Percentiles rank a stretch among this genome's conserved stretches.
Evolutionary conservation across 2,113 vertebrate genomes (phyloP).

Genomic region (Amazona guildingii): DNA sequence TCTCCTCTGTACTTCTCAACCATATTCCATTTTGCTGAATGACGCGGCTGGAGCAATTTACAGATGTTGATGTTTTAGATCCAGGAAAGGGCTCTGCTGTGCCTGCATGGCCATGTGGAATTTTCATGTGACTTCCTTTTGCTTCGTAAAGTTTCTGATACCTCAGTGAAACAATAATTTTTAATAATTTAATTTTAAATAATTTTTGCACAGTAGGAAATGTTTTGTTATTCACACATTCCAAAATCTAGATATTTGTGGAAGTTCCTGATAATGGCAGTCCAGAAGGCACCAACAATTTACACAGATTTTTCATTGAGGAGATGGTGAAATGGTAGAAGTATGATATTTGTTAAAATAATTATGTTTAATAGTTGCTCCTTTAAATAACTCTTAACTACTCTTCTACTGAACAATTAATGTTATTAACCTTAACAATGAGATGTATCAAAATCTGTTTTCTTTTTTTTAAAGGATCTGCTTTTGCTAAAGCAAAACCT

Average conservation of each 20-base stretch:
- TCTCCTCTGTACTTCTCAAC: not conserved
- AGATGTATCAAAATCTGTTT: not conserved
- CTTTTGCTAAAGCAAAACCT: conserved; percentile 98
- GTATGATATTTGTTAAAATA: not conserved
- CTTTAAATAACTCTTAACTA: not conserved
- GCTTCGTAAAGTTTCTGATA: not conserved
- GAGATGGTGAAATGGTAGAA: not conserved
- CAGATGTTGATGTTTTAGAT: not conserved
- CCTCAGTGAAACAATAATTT: not conserved
- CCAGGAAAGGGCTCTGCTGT: not conserved
- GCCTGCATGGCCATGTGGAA: accelerated
- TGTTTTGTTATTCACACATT: not conserved
- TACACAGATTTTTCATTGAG: not conserved
- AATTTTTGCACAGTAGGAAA: not conserved
- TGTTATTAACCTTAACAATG: not conserved
- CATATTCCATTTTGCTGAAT: not conserved
- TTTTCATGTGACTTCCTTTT: not conserved
- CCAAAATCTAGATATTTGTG: not conserved
- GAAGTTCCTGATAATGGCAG: not conserved
- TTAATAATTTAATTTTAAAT: not conserved
- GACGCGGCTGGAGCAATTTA: not conserved
- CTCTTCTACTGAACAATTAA: not conserved
- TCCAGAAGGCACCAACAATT: not conserved
- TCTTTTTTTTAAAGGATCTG: conserved; percentile 83
- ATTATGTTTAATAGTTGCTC: not conserved